These are phyloP conservation scores for Peromyscus attwateri DNA, from an alignment of 2,797 vertebrate genomes.

Conservation along the genomic window DNA sequence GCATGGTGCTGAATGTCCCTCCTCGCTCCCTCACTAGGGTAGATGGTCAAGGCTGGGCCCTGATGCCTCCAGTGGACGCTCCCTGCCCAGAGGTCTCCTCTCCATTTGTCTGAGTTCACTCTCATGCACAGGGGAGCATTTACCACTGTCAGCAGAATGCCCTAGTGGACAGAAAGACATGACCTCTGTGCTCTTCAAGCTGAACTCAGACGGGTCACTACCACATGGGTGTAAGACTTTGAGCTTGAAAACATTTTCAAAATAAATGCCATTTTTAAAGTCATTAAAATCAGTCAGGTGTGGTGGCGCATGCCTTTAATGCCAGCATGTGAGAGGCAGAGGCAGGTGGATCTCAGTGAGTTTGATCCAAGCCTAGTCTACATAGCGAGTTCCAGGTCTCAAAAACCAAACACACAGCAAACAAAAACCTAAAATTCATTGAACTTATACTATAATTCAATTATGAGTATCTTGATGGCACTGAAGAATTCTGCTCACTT, in stretches of 20 bases:
- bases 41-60: background rate
- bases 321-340: background rate
- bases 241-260: background rate
- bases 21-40: background rate
- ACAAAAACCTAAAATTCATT: background rate
- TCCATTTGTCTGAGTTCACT: background rate
- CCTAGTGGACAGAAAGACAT: background rate
- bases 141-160: background rate
- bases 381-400: background rate
- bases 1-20: background rate
- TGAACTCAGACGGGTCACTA: background rate
- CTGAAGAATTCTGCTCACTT: background rate
- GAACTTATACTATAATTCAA: background rate
- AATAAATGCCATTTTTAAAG: slow-evolving; percentile 2
- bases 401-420: background rate
- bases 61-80: background rate
- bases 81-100: too few relatives aligned
- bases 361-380: background rate
- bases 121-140: background rate
- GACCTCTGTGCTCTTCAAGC: background rate
- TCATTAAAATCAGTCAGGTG: background rate
- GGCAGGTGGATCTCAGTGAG: background rate
- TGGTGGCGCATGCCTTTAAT: background rate
- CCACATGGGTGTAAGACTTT: background rate
- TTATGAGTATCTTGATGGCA: background rate